Base-by-base conservation (phyloP, 2,113 vertebrate species). In the Malurus melanocephalus region DNA sequence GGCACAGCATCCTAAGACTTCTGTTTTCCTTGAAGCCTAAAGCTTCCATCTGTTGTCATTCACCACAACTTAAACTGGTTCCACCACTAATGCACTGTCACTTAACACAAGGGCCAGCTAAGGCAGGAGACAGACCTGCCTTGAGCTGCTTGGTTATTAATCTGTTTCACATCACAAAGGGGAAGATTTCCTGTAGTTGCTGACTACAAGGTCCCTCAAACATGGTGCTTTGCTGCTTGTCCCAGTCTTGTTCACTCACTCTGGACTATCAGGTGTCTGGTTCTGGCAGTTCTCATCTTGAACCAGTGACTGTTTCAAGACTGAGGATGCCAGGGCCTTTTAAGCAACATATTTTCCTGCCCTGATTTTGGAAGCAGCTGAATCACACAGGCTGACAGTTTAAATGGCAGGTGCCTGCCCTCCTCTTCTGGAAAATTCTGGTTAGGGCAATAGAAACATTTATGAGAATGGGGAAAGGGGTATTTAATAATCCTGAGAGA, bases 61-160 rank as follows among this genome's bases (percentile, higher is more conserved):
- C 7, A 77, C 76, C 75, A 69, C 85, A 83, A n/a, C 80, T 93
- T 46, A 68, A 86, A 88, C 86, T 78, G 90, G 93, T 95, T 91
- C 76, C 57, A 67, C 90, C 28, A 35, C 64, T 59, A 10, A 7
- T 1, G 10, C 13, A 5, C 51, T 49, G 43, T 43, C 92, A 73
- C 60, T 55, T 22, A 33, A 38, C 42, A 18, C 33, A 2, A 32
- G 9, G 5, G 67, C 33, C 0, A 4, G 64, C 64, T 33, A 5
- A 69, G 56, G 72, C 79, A 62, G 60, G 33, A 77, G 38, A 13
- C 51, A 66, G 64, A 55, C 69, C 73, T 84, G 83, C 57, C 80
- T 80, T 4, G 22, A 62, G 67, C 82, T 72, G 69, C 5, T 23
- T 1, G 15, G 51, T 16, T 57, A 38, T 59, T 85, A 16, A 65